Evolutionary conservation across 2,797 vertebrate species (phyloP).

Genomic region (Alcedo quadribrachys): DNA sequence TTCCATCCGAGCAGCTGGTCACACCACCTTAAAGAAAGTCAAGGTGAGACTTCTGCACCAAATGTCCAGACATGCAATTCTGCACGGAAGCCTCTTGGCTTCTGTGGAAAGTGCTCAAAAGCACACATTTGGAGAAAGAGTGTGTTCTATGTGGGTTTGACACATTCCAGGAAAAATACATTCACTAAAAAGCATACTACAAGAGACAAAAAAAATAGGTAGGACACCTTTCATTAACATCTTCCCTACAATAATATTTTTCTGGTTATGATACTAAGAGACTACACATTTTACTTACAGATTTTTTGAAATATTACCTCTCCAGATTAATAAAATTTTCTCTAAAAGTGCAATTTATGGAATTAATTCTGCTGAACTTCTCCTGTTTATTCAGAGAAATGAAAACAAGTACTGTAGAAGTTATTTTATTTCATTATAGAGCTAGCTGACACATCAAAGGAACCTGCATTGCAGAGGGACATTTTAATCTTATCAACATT

Average conservation of each 20-base stretch:
- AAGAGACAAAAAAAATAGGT: neutral
- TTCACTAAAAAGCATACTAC: neutral
- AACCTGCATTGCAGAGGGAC: slow-evolving; percentile 53
- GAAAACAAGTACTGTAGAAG: slow-evolving; percentile 48
- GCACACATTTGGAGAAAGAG: neutral
- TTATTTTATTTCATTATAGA: slow-evolving; percentile 54
- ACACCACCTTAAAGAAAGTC: slow-evolving; percentile 84
- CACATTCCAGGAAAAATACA: neutral
- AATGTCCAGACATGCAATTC: neutral
- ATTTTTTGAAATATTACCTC: slow-evolving; percentile 37
- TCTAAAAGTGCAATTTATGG: slow-evolving; percentile 48
- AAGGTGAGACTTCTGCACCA: neutral
- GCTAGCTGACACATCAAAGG: slow-evolving; percentile 46
- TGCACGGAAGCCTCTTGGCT: neutral
- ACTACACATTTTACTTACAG: slow-evolving; percentile 22
- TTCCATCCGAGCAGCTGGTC: slow-evolving; percentile 89
- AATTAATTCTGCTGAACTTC: slow-evolving; percentile 56
- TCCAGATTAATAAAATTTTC: slow-evolving; percentile 49
- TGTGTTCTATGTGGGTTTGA: neutral
- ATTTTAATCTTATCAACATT: slow-evolving; percentile 69
- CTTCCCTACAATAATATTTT: slow-evolving; percentile 33
- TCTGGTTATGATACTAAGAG: slow-evolving; percentile 29
- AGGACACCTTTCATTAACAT: slow-evolving; percentile 23
- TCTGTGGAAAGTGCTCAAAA: neutral
- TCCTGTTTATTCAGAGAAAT: slow-evolving; percentile 55